These are phyloP conservation scores for Lithobates sylvaticus DNA, from an alignment of 2,797 vertebrate genomes.

Conservation along the genomic window DNA sequence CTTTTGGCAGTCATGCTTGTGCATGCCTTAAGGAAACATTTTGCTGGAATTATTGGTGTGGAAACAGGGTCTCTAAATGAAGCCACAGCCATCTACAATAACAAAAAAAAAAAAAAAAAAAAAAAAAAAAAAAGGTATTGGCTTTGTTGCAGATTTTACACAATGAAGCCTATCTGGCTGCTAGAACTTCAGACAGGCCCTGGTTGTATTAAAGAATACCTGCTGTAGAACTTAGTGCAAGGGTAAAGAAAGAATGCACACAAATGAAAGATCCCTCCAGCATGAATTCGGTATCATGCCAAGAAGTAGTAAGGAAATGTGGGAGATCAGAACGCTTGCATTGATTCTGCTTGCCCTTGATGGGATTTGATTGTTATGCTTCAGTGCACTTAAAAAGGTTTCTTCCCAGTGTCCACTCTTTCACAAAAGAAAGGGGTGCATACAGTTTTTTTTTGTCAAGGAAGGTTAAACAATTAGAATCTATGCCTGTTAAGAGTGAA, in stretches of 20 bases:
- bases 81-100: too few relatives aligned
- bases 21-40: too few relatives aligned
- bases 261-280: constrained; percentile 12
- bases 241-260: neutral
- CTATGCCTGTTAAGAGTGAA: neutral
- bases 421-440: neutral
- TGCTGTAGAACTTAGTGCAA: neutral
- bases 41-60: too few relatives aligned
- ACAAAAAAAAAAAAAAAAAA: too few relatives aligned
- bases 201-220: neutral
- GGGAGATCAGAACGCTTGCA: constrained; percentile 5
- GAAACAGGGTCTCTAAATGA: too few relatives aligned
- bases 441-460: neutral
- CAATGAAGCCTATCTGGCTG: neutral
- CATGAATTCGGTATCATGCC: constrained; percentile 1
- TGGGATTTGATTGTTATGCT: constrained; percentile 31
- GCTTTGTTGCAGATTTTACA: too few relatives aligned
- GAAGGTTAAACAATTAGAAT: constrained; percentile 42
- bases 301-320: neutral
- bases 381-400: constrained; percentile 21
- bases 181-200: neutral
- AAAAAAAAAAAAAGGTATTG: too few relatives aligned
- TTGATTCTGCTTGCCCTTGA: constrained; percentile 7
- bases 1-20: too few relatives aligned
- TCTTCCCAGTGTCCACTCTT: constrained; percentile 15